Evolutionary conservation across 1,140 invertebrate genomes (phyloP).

Genomic region (Sarcophaga bullata): DNA sequence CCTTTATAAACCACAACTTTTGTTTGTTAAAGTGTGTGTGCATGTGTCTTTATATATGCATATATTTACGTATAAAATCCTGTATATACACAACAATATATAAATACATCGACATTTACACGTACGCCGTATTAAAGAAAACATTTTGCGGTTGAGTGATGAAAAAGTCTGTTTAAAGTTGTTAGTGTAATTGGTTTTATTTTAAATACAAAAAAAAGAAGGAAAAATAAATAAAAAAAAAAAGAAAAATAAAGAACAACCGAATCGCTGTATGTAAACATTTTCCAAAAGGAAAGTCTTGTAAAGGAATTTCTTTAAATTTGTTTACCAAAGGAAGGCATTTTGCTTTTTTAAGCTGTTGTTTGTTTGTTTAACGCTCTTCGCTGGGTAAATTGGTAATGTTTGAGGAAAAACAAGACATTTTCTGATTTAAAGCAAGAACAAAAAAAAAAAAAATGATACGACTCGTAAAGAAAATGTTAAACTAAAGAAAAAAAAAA

Average conservation of each 20-base stretch:
- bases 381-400: not conserved
- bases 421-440: not conserved
- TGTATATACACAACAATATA: too few relatives aligned
- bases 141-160: not conserved
- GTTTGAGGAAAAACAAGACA: not conserved
- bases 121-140: not conserved
- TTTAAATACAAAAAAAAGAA: not conserved
- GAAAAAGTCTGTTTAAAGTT: not conserved
- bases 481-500: too few relatives aligned
- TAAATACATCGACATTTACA: too few relatives aligned
- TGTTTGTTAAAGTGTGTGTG: not conserved
- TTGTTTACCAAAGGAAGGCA: not conserved
- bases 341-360: not conserved
- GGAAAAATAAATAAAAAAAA: too few relatives aligned
- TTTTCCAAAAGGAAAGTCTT: not conserved
- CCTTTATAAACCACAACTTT: not conserved
- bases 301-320: not conserved
- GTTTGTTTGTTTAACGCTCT: not conserved
- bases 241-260: not conserved
- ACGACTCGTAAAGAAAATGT: too few relatives aligned
- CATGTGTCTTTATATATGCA: not conserved
- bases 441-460: not conserved
- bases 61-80: not conserved
- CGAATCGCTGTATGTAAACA: not conserved
- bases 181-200: not conserved